Evolutionary conservation across 2,113 vertebrate species (phyloP).

Genomic region (Panthera uncia): DNA sequence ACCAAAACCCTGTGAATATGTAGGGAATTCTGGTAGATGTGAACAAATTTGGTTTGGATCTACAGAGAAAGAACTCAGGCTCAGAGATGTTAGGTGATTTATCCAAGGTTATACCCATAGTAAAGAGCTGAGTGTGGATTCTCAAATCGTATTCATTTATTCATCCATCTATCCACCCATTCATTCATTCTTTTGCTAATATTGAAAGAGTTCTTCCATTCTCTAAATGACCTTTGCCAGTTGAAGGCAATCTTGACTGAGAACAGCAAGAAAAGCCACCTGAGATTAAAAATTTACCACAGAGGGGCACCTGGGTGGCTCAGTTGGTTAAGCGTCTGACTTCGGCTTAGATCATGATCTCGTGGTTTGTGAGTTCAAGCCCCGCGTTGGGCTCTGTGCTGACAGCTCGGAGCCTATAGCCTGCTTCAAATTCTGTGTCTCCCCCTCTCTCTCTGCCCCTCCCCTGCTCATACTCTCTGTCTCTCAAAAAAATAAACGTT

Average conservation of each 20-base stretch:
- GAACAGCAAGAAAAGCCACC: not conserved
- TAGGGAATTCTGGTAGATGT: not conserved
- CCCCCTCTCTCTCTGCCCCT: no score
- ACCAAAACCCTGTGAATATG: not conserved
- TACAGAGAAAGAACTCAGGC: not conserved
- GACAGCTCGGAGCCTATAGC: no score
- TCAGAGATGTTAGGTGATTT: not conserved
- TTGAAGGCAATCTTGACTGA: not conserved
- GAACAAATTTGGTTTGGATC: not conserved
- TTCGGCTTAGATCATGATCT: no score
- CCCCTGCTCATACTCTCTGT: no score
- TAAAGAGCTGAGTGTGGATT: not conserved
- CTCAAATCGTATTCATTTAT: not conserved
- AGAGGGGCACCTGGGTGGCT: not conserved
- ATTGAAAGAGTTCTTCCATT: not conserved
- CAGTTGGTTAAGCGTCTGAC: no score
- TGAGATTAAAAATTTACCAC: constrained; percentile 26
- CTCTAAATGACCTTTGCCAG: not conserved
- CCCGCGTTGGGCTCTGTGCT: no score
- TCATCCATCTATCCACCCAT: not conserved
- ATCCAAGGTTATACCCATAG: not conserved
- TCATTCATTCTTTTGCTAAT: not conserved
- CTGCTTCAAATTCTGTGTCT: no score
- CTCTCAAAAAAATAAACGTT: no score
- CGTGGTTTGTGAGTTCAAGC: no score